phyloP scores from a whole-genome alignment of 2,113 vertebrate genomes.

The Meriones unguiculatus region DNA sequence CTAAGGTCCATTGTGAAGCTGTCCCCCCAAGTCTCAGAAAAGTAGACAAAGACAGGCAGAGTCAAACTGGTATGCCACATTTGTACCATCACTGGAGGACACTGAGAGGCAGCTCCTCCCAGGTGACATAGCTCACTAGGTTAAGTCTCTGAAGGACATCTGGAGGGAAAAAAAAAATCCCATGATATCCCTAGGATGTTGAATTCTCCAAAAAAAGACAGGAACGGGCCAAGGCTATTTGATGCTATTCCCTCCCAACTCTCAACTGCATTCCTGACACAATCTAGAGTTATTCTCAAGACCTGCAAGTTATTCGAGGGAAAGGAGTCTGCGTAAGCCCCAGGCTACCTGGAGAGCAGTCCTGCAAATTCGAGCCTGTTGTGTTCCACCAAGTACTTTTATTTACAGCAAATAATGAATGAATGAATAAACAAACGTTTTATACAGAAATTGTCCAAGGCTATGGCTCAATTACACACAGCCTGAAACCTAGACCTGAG shows the following conservation, averaged over 20 bases:
- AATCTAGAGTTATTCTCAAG: background rate
- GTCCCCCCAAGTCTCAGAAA: background rate
- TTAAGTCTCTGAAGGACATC: background rate
- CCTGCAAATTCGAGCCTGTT: background rate
- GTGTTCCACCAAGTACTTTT: background rate
- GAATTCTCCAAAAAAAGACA: background rate
- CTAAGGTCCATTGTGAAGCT: background rate
- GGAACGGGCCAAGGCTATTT: background rate
- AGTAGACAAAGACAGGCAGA: background rate
- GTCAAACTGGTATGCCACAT: background rate
- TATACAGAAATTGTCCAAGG: background rate
- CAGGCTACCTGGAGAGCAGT: background rate
- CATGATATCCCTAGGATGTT: background rate
- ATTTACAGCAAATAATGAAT: constrained; percentile 16
- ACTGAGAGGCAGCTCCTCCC: background rate
- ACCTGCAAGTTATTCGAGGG: background rate
- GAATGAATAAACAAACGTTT: constrained; percentile 2
- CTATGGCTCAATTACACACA: background rate
- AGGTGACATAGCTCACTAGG: background rate
- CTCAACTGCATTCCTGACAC: background rate
- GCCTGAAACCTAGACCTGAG: background rate
- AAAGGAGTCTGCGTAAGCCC: background rate
- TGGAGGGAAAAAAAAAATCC: background rate
- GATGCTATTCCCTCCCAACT: background rate
- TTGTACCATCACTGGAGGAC: background rate